phyloP scores from a whole-genome alignment of 1,140 invertebrate genomes.

The Lepidurus couesii region DNA sequence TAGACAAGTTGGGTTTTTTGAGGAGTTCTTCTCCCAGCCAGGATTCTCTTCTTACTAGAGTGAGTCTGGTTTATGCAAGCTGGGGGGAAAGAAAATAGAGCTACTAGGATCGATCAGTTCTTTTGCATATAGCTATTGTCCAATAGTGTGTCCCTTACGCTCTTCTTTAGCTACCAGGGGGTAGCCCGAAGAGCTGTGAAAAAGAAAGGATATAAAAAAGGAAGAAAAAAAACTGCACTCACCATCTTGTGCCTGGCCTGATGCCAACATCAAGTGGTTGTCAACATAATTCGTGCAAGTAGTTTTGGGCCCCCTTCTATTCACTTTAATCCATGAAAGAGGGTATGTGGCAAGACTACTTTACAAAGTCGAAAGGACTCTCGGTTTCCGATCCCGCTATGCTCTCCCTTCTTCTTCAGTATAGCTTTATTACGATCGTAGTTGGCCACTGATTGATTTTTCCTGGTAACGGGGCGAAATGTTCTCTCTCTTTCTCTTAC shows the following conservation, averaged over 20 bases:
- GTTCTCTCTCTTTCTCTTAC: not conserved
- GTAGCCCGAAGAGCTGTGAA: not conserved
- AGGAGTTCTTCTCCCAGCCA: no score
- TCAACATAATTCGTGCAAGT: constrained; percentile 10
- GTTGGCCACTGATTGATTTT: constrained; percentile 12
- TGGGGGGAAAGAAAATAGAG: not conserved
- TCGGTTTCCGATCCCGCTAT: no score
- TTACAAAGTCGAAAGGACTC: no score
- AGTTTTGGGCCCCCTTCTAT: not conserved
- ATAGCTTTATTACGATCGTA: not conserved
- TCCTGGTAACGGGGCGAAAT: not conserved
- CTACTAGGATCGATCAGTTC: not conserved
- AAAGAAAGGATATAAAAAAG: not conserved
- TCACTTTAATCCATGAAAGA: not conserved
- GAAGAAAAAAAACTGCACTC: not conserved
- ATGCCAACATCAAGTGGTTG: constrained; percentile 3
- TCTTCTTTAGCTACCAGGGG: not conserved
- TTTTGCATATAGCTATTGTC: not conserved
- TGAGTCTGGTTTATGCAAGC: not conserved
- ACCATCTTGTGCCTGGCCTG: not conserved
- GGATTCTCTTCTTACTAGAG: no score
- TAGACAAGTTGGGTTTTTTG: no score
- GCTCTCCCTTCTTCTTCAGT: not conserved
- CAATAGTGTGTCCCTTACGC: not conserved
- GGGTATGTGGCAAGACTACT: no score